Evolutionary conservation across 92 coral and sea anemone genomes (phyloP), one percentile per base, ranked within the genome.

Genomic region (Pocillopora meandrina): DNA sequence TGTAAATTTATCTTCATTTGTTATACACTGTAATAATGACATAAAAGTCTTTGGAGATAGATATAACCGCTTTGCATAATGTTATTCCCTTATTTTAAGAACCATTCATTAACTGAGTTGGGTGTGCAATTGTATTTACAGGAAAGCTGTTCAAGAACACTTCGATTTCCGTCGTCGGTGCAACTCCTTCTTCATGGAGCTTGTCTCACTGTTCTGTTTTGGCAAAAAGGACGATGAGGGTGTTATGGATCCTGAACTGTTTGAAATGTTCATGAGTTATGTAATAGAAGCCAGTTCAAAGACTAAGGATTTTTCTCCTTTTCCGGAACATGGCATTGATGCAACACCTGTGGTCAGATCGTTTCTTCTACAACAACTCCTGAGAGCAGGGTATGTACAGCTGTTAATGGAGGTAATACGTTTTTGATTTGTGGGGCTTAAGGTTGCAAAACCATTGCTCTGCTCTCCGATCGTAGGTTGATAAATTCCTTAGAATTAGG

Each of bases 111-210:
- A 0, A 42, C 52, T 42, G 52, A 13, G 20, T 34, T 75, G 34
- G 4, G 68, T 63, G 19, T 63, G 11, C 23, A 17, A 17, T 63
- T 21, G 52, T 42, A 42, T 42, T 83, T 64, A 23, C 73, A 84
- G 88, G 82, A 68, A 69, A 66, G 91, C 96, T 61, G 77, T 87
- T 47, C 86, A 82, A 34, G 87, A 81, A 61, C 90, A 83, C 47
- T 89, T 42, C 67, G 94, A 82, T 49, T 95, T 90, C 61, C 98
- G 95, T 17, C 93, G 86, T 71, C 95, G 90, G 14, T 94, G 98
- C 55, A 94, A 94, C 75, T 92, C 93, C 1, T 94, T 92, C 80
- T 94, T 94, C 83, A 94, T 94, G 98, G 98, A 94, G 78, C 90
- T 95, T 58, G 94, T 92, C 49, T 87, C 98, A 6, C 66, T 92